Evolutionary conservation across 2,888 invertebrate genomes (phyloP), one percentile per base, ranked within the genome.

Genomic region (Priocnemis perturbator): DNA sequence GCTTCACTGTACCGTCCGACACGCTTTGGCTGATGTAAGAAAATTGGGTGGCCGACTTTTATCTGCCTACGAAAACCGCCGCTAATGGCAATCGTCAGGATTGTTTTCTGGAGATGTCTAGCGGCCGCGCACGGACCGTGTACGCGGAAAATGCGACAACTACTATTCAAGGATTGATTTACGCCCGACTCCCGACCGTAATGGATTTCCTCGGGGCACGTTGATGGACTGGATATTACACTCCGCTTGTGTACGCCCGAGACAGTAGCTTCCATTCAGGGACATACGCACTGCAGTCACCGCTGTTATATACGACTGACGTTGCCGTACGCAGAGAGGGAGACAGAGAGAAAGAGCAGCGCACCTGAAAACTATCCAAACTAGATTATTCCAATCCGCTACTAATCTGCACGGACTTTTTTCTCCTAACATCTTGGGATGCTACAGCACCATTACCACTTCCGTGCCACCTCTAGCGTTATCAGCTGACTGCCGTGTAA

Each of bases 191-290:
- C 47, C 15, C 47, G 47, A 45, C 58, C 58, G 58, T 59, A 59
- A 59, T 59, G 58, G 58, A 44, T 59, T 59, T 47, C 45, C 58
- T 59, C 58, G 58, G 44, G 58, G 45, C 58, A 59, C 23, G 58
- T 47, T 59, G 58, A 59, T 59, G 45, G 20, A 44, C 21, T 59
- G 47, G 58, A 59, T 59, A 59, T 59, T 59, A 59, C 58, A 44
- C 37, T 59, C 44, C 58, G 50, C 15, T 20, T 44, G 58, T 15
- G 15, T 45, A 44, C 58, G 58, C 45, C 21, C 50, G 50, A 50
- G 50, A 20, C 23, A 59, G 58, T 55, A 23, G 55, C 44, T 45
- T 47, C 58, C 44, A 45, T 44, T 59, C 58, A 44, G 45, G 44
- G n/a, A 59, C 50, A 50, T 50, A 50, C 50, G 50, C 50, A 50